Percentiles rank a stretch among this genome's conserved stretches.
phyloP scores from a whole-genome alignment of 2,797 vertebrate genomes.

The Leptatherina wallacei region DNA sequence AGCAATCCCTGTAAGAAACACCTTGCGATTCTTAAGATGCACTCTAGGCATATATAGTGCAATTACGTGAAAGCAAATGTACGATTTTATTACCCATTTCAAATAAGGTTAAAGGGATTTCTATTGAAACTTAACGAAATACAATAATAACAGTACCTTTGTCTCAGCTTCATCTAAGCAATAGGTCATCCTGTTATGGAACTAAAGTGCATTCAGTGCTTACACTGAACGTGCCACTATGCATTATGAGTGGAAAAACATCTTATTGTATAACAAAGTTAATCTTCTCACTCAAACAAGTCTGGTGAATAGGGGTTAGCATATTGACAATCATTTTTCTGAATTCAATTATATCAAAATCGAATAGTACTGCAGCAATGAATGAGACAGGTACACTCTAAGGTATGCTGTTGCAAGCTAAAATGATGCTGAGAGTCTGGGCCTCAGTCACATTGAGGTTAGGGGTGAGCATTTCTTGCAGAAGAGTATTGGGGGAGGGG shows the following conservation, averaged over 20 bases:
- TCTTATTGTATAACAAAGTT: rapidly evolving
- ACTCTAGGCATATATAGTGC: neutral
- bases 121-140: neutral
- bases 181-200: slow-evolving; percentile 10
- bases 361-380: neutral
- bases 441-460: slow-evolving; percentile 70
- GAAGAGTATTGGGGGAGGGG: slow-evolving; percentile 84
- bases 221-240: neutral
- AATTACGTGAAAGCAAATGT: neutral
- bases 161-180: slow-evolving; percentile 27
- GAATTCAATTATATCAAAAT: slow-evolving; percentile 24
- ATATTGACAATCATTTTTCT: neutral
- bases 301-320: neutral
- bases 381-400: slow-evolving; percentile 8
- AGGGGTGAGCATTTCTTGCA: slow-evolving; percentile 78
- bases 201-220: slow-evolving; percentile 3
- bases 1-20: slow-evolving; percentile 13
- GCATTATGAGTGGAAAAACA: neutral
- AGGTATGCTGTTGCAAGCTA: slow-evolving; percentile 17
- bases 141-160: slow-evolving; percentile 47
- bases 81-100: neutral
- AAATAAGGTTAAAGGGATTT: neutral
- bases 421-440: slow-evolving; percentile 60
- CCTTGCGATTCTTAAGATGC: neutral
- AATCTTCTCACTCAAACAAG: neutral